Evolutionary conservation across 2,888 invertebrate genomes (phyloP).

Genomic region (Thysanoteuthis rhombus): DNA sequence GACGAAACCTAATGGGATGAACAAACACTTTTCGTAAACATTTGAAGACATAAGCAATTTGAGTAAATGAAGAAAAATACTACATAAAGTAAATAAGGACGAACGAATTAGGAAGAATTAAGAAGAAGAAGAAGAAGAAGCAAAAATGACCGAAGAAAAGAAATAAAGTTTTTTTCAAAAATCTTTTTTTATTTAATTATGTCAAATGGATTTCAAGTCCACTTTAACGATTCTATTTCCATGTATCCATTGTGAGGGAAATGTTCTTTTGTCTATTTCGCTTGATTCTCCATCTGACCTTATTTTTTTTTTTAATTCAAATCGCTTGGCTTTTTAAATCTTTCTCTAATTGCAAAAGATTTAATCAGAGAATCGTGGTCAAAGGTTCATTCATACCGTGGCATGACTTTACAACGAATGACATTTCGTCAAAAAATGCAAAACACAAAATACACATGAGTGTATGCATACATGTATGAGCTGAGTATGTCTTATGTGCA

Average conservation of each 20-base stretch:
- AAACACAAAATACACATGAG: no score
- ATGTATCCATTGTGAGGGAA: neutral
- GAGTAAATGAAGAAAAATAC: neutral
- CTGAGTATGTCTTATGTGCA: no score
- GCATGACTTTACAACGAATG: no score
- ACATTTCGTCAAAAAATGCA: no score
- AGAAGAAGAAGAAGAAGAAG: neutral
- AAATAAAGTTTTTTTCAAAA: no score
- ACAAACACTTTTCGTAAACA: neutral
- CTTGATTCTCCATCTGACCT: neutral
- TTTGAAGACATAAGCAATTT: neutral
- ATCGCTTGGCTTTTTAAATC: neutral
- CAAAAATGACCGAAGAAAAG: no score
- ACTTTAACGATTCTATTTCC: neutral
- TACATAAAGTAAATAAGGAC: neutral
- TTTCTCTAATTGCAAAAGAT: neutral
- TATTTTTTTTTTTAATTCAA: neutral
- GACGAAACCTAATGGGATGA: neutral
- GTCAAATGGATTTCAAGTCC: neutral
- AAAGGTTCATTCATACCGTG: no score
- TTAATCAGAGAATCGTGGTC: neutral
- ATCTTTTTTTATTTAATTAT: neutral
- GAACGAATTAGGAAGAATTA: neutral
- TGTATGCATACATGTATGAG: no score
- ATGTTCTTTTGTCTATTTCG: neutral